Percentiles rank a stretch among this genome's conserved stretches.
These are phyloP conservation scores for Dendrolimus punctatus DNA, from an alignment of 1,140 invertebrate species.

Conservation along the genomic window DNA sequence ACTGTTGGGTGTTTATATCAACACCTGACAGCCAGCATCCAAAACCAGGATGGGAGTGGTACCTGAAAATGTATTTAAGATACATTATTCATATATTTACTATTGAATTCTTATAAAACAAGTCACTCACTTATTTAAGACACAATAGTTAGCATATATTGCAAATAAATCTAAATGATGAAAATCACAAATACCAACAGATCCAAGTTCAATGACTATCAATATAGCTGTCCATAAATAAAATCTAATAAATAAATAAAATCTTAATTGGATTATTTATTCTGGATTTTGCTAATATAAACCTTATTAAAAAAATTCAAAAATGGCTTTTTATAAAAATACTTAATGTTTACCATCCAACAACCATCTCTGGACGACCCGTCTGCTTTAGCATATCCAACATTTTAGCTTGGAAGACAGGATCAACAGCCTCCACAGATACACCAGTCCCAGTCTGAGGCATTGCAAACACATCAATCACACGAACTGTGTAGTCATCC, in stretches of 20 bases:
- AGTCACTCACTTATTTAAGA: too few species aligned
- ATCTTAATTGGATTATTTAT: too few species aligned
- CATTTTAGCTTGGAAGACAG: slow-evolving; percentile 99
- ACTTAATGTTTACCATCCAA: slow-evolving; percentile 86
- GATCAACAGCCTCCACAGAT: slow-evolving; percentile 99
- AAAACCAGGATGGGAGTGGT: slow-evolving; percentile 99
- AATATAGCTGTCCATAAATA: too few species aligned
- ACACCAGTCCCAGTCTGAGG: slow-evolving; percentile 98
- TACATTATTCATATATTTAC: too few species aligned
- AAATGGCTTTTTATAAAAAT: background rate
- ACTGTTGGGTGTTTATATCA: slow-evolving; percentile 99
- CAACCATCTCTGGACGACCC: slow-evolving; percentile 99
- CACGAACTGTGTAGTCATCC: slow-evolving; percentile 99
- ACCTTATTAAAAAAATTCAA: too few species aligned
- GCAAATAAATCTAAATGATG: too few species aligned
- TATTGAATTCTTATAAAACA: too few species aligned
- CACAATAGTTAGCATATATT: too few species aligned
- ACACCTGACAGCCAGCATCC: slow-evolving; percentile 99
- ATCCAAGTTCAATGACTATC: too few species aligned
- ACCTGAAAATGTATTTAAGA: slow-evolving; percentile 65
- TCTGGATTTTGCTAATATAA: too few species aligned
- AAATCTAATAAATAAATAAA: too few species aligned
- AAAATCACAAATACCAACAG: too few species aligned
- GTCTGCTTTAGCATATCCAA: slow-evolving; percentile 99
- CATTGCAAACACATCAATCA: slow-evolving; percentile 99